Percentiles rank a stretch among this genome's conserved stretches.
These are phyloP conservation scores for Hemitrygon akajei DNA, from an alignment of 2,797 vertebrate species.

Conservation along the genomic window DNA sequence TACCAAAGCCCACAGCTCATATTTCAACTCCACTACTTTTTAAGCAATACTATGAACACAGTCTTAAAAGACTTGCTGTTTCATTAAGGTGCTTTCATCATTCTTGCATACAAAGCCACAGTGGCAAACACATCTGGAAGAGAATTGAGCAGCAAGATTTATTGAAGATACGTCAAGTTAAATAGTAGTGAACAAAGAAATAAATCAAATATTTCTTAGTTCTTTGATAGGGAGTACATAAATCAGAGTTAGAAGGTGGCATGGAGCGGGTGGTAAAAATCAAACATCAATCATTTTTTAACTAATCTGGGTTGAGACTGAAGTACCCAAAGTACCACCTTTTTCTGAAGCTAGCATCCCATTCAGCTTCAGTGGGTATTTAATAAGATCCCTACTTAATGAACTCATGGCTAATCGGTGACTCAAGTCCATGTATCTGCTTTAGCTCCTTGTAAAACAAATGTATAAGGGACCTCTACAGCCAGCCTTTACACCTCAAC, in stretches of 20 bases:
- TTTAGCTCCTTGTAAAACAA: too few relatives aligned
- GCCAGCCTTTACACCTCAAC: too few relatives aligned
- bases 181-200: background rate
- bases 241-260: background rate
- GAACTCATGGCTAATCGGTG: too few relatives aligned
- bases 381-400: too few relatives aligned
- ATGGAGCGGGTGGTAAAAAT: too few relatives aligned
- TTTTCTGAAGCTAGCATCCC: background rate
- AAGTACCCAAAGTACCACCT: background rate
- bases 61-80: background rate
- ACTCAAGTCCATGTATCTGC: too few relatives aligned
- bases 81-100: background rate
- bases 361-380: background rate
- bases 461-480: too few relatives aligned
- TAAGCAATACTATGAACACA: too few relatives aligned
- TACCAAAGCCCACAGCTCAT: too few relatives aligned
- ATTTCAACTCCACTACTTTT: background rate
- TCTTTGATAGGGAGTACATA: background rate
- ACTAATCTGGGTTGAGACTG: background rate
- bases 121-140: background rate
- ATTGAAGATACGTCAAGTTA: background rate
- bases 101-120: background rate
- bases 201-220: background rate
- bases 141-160: background rate
- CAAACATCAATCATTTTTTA: background rate